phyloP scores from a whole-genome alignment of 2,113 vertebrate genomes.

The Spheniscus mendiculus region DNA sequence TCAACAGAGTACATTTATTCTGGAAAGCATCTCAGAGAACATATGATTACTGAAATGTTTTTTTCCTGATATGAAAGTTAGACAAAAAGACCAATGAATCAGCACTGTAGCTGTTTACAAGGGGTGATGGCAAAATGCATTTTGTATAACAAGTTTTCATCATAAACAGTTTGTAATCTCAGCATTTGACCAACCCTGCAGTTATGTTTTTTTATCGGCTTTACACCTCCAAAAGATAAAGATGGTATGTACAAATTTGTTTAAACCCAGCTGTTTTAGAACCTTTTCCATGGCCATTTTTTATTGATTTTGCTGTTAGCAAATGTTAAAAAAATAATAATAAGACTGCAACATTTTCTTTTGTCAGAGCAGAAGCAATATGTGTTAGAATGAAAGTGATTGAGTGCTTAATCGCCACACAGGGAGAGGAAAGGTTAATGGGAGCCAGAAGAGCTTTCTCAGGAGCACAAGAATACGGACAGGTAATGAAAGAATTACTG shows the following conservation, averaged over 20 bases:
- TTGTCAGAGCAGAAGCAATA: not conserved
- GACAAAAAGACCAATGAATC: not conserved
- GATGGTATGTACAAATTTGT: not conserved
- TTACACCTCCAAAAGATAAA: not conserved
- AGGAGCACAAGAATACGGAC: not conserved
- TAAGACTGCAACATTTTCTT: not conserved
- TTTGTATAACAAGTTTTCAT: not conserved
- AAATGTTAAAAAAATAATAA: not conserved
- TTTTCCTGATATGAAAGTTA: not conserved
- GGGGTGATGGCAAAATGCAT: not conserved
- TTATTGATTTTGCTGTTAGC: not conserved
- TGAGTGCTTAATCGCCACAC: not conserved
- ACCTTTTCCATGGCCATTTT: not conserved
- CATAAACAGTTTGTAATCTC: not conserved
- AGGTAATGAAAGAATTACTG: not conserved
- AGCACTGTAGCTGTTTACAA: not conserved
- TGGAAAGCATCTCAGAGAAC: not conserved
- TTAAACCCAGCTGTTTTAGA: not conserved
- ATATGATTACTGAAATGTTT: not conserved
- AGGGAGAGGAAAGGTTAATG: not conserved
- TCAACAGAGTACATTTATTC: not conserved
- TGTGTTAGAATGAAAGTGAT: not conserved
- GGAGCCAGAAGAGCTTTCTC: not conserved
- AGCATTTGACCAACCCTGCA: not conserved
- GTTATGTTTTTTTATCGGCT: not conserved